Base-by-base conservation (phyloP, 1,140 invertebrate genomes). In the Aphaenogaster rudis region DNA sequence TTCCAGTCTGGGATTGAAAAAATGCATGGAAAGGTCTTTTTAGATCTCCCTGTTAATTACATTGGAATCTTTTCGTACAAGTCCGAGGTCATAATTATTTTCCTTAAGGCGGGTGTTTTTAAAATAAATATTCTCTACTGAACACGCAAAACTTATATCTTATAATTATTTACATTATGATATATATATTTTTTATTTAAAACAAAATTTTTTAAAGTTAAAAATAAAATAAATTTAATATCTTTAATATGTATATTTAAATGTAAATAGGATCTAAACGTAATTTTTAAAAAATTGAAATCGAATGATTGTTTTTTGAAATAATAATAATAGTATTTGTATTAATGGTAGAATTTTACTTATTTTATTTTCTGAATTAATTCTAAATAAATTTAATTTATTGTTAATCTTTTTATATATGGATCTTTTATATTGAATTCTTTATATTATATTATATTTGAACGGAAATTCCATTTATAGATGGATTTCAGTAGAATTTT, bases 111-210 rank as follows among this genome's bases (percentile, higher is more conserved):
- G 6, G 6, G 13, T 33, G 0, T 64, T 33, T 81, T 54, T 13
- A 39, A 61, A 66, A 57, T 54, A 54, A 54, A 57, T 57, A 39
- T 54, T 71, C 7, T 28, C 8, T 45, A 28, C 3, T n/a, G 21
- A 59, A 42, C 0, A n/a, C 36, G 42, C 13, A 42, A 39, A 67
- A 28, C 0, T 39, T 54, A 66, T 66, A 80, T 52, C 3, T 54
- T 28, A 61, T n/a, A 9, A 45, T 48, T 78, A 59, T 57, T 45
- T 63, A 17, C 63, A n/a, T 8, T 42, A 9, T 39, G 39, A 63
- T 48, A 7, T 54, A 77, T 76, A 77, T 76, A 84, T 74, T 45
- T 36, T 21, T 74, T 57, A 54, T 9, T n/a, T 28, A 5, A 66
- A 39, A 69, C 17, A 11, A 11, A 21, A 28, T 48, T 42, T 81